Percentiles rank a stretch among this genome's conserved stretches.
Evolutionary conservation across 2,113 vertebrate species (phyloP).

Genomic region (Alouatta palliata): DNA sequence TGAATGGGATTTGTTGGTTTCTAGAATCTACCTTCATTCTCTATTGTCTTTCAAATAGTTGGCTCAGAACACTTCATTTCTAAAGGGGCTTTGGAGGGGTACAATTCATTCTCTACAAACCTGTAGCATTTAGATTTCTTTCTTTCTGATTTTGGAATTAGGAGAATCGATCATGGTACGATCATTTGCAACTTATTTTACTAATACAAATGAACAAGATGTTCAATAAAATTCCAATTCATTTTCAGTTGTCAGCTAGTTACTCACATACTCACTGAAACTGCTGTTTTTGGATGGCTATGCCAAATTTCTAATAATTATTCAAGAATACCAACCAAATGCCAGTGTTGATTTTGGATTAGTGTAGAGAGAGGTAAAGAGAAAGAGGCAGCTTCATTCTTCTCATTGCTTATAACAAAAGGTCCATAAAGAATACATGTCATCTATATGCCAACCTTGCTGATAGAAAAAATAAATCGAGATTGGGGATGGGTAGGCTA

Average conservation of each 20-base stretch:
- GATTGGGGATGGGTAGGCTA: not conserved
- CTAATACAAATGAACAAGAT: conserved; percentile 10
- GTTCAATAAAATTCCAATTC: conserved; percentile 20
- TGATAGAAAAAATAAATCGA: not conserved
- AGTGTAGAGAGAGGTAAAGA: not conserved
- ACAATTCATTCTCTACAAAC: not conserved
- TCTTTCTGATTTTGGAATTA: conserved; percentile 46
- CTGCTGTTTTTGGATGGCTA: not conserved
- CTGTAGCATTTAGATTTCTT: not conserved
- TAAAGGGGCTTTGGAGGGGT: conserved; percentile 25
- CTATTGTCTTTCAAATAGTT: not conserved
- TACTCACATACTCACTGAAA: not conserved
- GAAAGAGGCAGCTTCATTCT: not conserved
- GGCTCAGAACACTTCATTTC: conserved; percentile 56
- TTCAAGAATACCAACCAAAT: conserved; percentile 36
- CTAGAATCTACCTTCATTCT: conserved; percentile 70
- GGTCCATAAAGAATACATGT: not conserved
- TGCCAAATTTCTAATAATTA: conserved; percentile 61
- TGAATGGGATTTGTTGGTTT: conserved; percentile 81
- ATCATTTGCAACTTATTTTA: conserved; percentile 8
- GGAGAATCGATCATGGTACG: not conserved
- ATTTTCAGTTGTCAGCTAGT: conserved; percentile 37
- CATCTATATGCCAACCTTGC: not conserved
- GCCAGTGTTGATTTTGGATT: conserved; percentile 32
- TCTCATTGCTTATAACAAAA: not conserved